phyloP scores from a whole-genome alignment of 1,140 invertebrate genomes.

The Diorhabda sublineata region DNA sequence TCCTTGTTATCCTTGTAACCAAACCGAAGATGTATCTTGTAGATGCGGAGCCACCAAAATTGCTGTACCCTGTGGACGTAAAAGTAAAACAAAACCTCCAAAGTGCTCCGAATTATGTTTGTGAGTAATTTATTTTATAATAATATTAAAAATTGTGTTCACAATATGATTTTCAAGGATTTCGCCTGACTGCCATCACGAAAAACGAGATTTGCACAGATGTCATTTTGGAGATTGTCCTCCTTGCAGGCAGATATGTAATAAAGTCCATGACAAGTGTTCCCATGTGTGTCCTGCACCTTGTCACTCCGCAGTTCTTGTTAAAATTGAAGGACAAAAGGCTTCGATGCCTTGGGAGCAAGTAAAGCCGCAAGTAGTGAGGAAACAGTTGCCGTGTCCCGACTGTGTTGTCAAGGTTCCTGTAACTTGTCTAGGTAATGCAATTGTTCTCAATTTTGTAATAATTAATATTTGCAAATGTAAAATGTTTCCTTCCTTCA shows the following conservation, averaged over 20 bases:
- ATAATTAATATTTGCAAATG: too few species aligned
- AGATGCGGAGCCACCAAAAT: conserved; percentile 76
- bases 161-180: conserved; percentile 49
- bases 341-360: conserved; percentile 73
- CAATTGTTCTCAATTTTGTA: too few species aligned
- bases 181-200: conserved; percentile 75
- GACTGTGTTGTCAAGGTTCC: conserved; percentile 66
- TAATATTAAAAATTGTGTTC: too few species aligned
- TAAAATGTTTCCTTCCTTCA: too few species aligned
- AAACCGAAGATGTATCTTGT: conserved; percentile 74
- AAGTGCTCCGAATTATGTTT: conserved; percentile 70
- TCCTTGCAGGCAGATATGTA: conserved; percentile 72
- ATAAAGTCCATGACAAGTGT: conserved; percentile 60
- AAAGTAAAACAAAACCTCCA: conserved; percentile 71
- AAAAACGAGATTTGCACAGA: conserved; percentile 63
- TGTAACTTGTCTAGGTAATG: conserved; percentile 60
- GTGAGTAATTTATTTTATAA: conserved; percentile 43
- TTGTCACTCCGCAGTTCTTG: conserved; percentile 78
- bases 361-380: conserved; percentile 53
- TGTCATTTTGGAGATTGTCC: conserved; percentile 89
- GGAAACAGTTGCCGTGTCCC: conserved; percentile 65
- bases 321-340: conserved; percentile 60
- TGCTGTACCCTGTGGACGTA: conserved; percentile 80
- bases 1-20: conserved; percentile 84
- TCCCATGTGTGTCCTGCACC: conserved; percentile 67